Evolutionary conservation across 2,888 invertebrate genomes (phyloP).

Genomic region (Troides helena): DNA sequence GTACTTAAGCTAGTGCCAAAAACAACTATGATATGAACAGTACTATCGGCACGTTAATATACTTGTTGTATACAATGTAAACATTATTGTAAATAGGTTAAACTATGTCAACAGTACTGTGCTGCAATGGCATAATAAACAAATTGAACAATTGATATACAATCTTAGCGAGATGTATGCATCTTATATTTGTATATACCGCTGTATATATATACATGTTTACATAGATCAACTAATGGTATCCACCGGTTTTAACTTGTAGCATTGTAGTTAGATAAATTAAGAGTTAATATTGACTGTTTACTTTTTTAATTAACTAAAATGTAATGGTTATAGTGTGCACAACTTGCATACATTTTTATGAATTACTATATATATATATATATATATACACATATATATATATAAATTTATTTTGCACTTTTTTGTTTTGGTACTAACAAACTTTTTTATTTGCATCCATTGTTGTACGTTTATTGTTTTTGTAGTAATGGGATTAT

Average conservation of each 20-base stretch:
- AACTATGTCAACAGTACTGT: not conserved
- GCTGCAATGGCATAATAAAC: slow-evolving; percentile 10
- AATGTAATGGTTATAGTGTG: no score
- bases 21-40: not conserved
- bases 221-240: slow-evolving; percentile 9
- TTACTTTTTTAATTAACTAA: no score
- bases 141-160: slow-evolving; percentile 14
- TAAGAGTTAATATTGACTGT: no score
- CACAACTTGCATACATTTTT: no score
- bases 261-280: no score
- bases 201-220: slow-evolving; percentile 1
- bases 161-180: slow-evolving; percentile 3
- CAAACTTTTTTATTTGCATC: no score
- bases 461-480: no score
- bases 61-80: not conserved
- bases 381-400: no score
- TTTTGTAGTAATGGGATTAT: no score
- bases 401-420: no score
- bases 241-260: slow-evolving; percentile 15
- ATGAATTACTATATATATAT: no score
- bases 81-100: not conserved
- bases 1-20: slow-evolving; percentile 19
- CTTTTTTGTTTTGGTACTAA: no score
- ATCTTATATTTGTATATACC: slow-evolving; percentile 2
- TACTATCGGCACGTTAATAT: not conserved